Base-by-base conservation (phyloP, 2,888 invertebrate genomes). In the Acanthopleura granulata region DNA sequence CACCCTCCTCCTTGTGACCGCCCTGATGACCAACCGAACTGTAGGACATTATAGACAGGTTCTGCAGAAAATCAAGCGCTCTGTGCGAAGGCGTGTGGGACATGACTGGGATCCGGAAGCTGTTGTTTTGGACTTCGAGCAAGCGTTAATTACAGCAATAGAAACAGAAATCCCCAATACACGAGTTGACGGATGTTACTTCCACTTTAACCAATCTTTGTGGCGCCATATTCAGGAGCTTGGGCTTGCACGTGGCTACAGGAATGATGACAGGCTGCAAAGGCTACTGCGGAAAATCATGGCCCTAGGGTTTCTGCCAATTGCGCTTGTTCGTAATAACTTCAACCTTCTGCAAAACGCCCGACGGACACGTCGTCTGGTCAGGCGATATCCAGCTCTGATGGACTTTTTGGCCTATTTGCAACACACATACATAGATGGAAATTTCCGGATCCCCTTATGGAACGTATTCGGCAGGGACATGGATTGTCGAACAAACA, bases 381-480 rank as follows among this genome's bases (percentile, higher is more conserved):
- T 72, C 15, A 72, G 49, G 11, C 16, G 51, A 49, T 49, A 49
- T n/a, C 50, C 72, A n/a, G 22, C 72, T 22, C 72, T 72, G 49
- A 14, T 50, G n/a, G 49, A 72, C 14, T 72, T 72, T 51, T 51
- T 72, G 11, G n/a, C 14, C 9, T 72, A 72, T 27, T 14, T 72
- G 11, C 14, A 49, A 49, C 30, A 72, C 22, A 72, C 72, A 4
- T 72, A 72, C 72, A 49, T 72, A 40, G 49, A 72, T 50, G 72
- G 72, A 12, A 18, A 27, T 18, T 72, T 40, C 27, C 72, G 49
- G n/a, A 27, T 40, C 12, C 16, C 49, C 9, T 25, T 72, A 49
- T 72, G 72, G 72, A 72, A 72, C n/a, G 72, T 72, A 49, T 72
- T 40, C 22, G 72, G 49, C 12, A 49, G 72, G n/a, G 49, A 72